These are phyloP conservation scores for Lordiphosa collinella DNA, from an alignment of 1,140 invertebrate species.

Conservation along the genomic window DNA sequence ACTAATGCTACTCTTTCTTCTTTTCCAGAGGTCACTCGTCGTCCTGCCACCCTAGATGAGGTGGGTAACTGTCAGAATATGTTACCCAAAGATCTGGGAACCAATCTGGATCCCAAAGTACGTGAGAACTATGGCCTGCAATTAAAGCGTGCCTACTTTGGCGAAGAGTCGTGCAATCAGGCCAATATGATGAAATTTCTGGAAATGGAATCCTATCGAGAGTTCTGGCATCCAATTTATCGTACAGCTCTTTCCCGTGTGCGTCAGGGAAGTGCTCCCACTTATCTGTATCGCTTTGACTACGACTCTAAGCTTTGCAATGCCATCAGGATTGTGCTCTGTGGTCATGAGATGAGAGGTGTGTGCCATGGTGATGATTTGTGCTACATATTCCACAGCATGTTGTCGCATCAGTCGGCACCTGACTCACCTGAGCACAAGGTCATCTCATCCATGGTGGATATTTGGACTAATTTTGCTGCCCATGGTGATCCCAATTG, in stretches of 20 bases:
- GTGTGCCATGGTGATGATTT: slow-evolving; percentile 84
- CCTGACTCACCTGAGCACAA: slow-evolving; percentile 56
- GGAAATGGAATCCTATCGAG: slow-evolving; percentile 70
- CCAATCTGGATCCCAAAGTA: slow-evolving; percentile 40
- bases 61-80: slow-evolving; percentile 59
- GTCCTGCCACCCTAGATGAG: slow-evolving; percentile 64
- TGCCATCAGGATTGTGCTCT: slow-evolving; percentile 65
- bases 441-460: slow-evolving; percentile 80
- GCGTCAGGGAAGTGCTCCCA: slow-evolving; percentile 59
- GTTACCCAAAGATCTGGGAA: slow-evolving; percentile 52
- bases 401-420: slow-evolving; percentile 75
- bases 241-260: slow-evolving; percentile 59
- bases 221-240: slow-evolving; percentile 80
- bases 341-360: slow-evolving; percentile 77
- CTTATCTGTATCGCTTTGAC: slow-evolving; percentile 80
- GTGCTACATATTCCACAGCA: slow-evolving; percentile 83
- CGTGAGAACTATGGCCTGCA: slow-evolving; percentile 47
- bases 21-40: slow-evolving; percentile 55
- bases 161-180: slow-evolving; percentile 48
- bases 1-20: no score
- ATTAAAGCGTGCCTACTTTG: slow-evolving; percentile 63
- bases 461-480: slow-evolving; percentile 80
- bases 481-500: slow-evolving; percentile 76
- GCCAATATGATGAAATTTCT: slow-evolving; percentile 67
- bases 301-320: slow-evolving; percentile 72